Conservation (phyloP, 2,113 vertebrate species). For the Spheniscus mendiculus region DNA sequence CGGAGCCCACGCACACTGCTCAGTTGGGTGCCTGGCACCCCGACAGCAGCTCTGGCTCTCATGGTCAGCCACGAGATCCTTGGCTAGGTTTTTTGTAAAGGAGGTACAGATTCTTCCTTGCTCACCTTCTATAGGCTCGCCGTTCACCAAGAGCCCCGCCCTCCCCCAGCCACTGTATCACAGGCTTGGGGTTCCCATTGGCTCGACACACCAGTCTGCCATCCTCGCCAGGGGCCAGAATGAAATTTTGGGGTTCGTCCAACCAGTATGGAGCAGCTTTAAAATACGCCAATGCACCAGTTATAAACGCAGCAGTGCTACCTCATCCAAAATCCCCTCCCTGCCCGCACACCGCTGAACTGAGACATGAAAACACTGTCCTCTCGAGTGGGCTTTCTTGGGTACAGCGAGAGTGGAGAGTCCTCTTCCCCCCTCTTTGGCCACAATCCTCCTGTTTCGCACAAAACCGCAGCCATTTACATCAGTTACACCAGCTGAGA, state of each 20-base stretch:
- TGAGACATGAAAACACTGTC: rapidly evolving
- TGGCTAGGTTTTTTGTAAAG: neutral
- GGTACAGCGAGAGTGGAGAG: rapidly evolving
- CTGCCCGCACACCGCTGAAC: neutral
- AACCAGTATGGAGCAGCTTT: conserved; percentile 97
- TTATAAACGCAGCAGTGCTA: neutral
- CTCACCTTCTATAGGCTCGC: conserved; percentile 88
- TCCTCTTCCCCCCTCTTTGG: neutral
- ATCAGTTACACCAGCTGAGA: neutral
- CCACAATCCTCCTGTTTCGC: neutral
- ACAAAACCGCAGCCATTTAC: rapidly evolving
- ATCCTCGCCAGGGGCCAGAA: conserved; percentile 89
- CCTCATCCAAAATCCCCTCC: neutral
- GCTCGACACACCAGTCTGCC: conserved; percentile 92
- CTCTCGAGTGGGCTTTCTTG: rapidly evolving
- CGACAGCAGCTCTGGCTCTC: neutral
- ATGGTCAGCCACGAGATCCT: rapidly evolving
- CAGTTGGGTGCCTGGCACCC: neutral
- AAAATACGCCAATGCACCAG: neutral
- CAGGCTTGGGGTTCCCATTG: conserved; percentile 93
- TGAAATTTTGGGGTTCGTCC: conserved; percentile 89
- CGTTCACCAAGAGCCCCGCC: too few species aligned
- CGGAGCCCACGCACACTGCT: rapidly evolving
- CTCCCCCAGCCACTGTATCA: conserved; percentile 93
- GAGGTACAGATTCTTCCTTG: neutral